Evolutionary conservation across 2,888 invertebrate species (phyloP), one percentile per base, ranked within the genome.

Genomic region (Alentia gelatinosa): DNA sequence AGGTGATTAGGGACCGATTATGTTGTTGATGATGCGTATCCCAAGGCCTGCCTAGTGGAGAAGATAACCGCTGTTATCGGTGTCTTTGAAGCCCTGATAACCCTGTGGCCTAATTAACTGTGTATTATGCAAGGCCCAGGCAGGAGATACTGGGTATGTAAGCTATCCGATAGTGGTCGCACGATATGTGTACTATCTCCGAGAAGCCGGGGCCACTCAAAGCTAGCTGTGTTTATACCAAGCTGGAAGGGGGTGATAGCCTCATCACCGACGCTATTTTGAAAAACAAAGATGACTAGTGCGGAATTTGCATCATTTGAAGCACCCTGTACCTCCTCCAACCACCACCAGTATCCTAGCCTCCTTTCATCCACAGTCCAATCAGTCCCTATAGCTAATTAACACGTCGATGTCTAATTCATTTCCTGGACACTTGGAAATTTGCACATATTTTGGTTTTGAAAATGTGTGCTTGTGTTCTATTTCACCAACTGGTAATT

Each of bases 81-180:
- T 33, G 26, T 5, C 74, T 74, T 74, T 74, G 26, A 74, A 30
- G 30, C 19, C 1, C 26, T 33, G 74, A 74, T 74, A 74, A 74
- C 30, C 26, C 74, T 74, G 56, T n/a, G 30, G 74, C 74, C 74
- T 74, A 74, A 74, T 74, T 74, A 74, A 74, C 26, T 74, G 12
- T 33, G 26, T 5, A 26, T 74, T 74, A 33, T 33, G 74, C 74
- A 74, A 74, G 74, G 30, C 74, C 33, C 68, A 47, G 7, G 19
- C 9, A 47, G 47, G 47, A 47, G 47, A 47, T 19, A 47, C 56
- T 56, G 56, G n/a, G 56, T n/a, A 56, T 56, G 56, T 56, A 56
- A 56, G 56, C 56, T 56, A 56, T 19, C 56, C 9, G 56, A 56
- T 56, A 56, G 56, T 56, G 56, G 19, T 56, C 23, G 56, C n/a